These are phyloP conservation scores for Percina caprodes DNA, from an alignment of 2,113 vertebrate genomes.

Conservation along the genomic window DNA sequence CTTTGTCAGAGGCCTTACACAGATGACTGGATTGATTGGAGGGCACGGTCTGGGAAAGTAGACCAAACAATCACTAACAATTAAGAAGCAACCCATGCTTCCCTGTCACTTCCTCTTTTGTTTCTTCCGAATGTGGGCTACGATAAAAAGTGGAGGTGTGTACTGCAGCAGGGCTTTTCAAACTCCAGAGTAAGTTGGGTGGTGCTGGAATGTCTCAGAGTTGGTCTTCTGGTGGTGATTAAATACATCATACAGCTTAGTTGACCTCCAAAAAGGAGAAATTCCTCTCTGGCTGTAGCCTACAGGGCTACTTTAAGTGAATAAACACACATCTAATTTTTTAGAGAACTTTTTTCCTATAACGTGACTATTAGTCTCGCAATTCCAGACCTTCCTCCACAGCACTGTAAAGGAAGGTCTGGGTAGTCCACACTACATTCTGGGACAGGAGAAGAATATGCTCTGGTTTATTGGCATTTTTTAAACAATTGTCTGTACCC, in stretches of 20 bases:
- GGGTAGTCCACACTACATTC: too few relatives aligned
- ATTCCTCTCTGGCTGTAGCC: not conserved
- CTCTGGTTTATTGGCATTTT: too few relatives aligned
- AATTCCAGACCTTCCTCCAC: too few relatives aligned
- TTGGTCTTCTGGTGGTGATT: slow-evolving; percentile 13
- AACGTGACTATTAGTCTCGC: too few relatives aligned
- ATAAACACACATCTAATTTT: not conserved
- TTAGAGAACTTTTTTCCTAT: not conserved
- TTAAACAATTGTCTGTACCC: too few relatives aligned
- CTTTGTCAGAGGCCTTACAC: slow-evolving; percentile 77
- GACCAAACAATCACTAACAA: slow-evolving; percentile 73
- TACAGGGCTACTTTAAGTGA: not conserved
- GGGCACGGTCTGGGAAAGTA: slow-evolving; percentile 64
- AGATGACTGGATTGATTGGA: slow-evolving; percentile 76
- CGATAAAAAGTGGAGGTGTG: slow-evolving; percentile 46
- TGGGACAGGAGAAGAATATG: too few relatives aligned
- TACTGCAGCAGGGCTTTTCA: not conserved
- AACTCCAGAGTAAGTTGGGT: slow-evolving; percentile 2
- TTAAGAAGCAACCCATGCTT: slow-evolving; percentile 71
- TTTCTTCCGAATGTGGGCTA: slow-evolving; percentile 37
- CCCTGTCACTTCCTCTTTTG: slow-evolving; percentile 72
- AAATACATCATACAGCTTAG: not conserved
- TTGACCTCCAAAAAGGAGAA: not conserved
- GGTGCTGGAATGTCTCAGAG: not conserved
- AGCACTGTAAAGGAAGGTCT: too few relatives aligned